Evolutionary conservation across 2,113 vertebrate genomes (phyloP), one percentile per base, ranked within the genome.

Genomic region (Geococcyx californianus): DNA sequence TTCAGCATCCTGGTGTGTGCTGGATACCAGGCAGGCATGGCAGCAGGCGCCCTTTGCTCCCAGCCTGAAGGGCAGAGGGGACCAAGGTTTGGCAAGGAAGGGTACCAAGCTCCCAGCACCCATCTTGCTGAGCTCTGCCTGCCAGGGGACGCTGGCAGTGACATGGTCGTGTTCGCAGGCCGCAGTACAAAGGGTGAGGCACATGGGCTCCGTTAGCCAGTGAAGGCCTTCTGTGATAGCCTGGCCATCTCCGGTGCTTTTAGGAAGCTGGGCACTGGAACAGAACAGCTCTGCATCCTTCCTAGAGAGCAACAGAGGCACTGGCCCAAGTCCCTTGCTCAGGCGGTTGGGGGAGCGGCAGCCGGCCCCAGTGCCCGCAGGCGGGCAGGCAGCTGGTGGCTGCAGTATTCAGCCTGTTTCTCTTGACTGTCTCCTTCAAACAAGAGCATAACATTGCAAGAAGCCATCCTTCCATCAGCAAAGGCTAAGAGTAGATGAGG

Each of bases 401-500:
- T 45, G 68, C 72, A 49, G 67, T 84, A 49, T 80, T 38, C 24
- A 26, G 26, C 52, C 28, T 52, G 13, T 33, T 33, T 70, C 21
- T 85, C 54, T 80, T 93, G 73, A 90, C 87, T 64, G 29, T 26
- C 60, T 83, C 55, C 91, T 93, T 93, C 49, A 69, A 74, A 91
- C 58, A 66, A 88, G 55, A 76, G 78, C 20, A 11, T 29, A 64
- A 38, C 60, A 64, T 45, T 60, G 1, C 9, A n/a, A 42, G n/a
- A 94, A 82, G 70, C 74, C 25, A 16, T 84, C 78, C 67, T 95
- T 89, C 88, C 25, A 40, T 95, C 93, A 94, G 76, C 7, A 2
- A 77, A 94, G 95, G 97, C 97, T 97, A 97, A 96, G 92, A 95
- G 93, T 96, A 97, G 90, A 95, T 72, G 84, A 97, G 89, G 89